Evolutionary conservation across 2,113 vertebrate species (phyloP), one percentile per base, ranked within the genome.

Genomic region (Syrmaticus mikado): DNA sequence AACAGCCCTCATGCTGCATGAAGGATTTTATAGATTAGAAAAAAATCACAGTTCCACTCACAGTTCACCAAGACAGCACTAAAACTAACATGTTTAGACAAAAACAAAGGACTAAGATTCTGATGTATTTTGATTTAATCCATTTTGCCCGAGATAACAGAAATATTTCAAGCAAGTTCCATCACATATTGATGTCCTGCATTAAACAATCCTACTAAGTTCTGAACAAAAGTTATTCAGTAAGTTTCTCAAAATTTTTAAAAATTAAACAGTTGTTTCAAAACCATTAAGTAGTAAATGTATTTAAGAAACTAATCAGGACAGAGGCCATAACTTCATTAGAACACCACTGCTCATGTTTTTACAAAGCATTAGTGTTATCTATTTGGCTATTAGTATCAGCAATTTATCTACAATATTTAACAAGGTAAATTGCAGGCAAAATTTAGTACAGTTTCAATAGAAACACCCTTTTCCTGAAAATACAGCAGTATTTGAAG

Each of bases 401-500:
- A 98, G 98, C 98, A 99, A 99, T 98, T 98, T 99, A 99, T 99
- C 99, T 99, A 99, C 98, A 99, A 98, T 99, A 99, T 99, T 99
- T 99, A 99, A 99, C 99, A 99, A 99, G 98, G 98, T 99, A 99
- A 99, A 98, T 99, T 99, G 99, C 99, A 99, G 99, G 99, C 99
- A 99, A 99, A 99, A 99, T 99, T 98, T 98, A 99, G 98, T 99
- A 99, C 98, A 98, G 98, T 99, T 99, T 99, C 99, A 98, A 99
- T 99, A 99, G 99, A 99, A 99, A 99, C 99, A 99, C 98, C 98
- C 98, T 98, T 99, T 98, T 99, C 98, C 98, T 99, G 99, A 99
- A 99, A 99, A 99, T 99, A 99, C 99, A 99, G 99, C 99, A 99
- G 99, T 99, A 99, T 99, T 98, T 98, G 99, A 99, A 99, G 98